Evolutionary conservation across 37 sponge, comb jelly and placozoan genomes (phyloP), one percentile per base, ranked within the genome.

Genomic region (Crambe crambe): DNA sequence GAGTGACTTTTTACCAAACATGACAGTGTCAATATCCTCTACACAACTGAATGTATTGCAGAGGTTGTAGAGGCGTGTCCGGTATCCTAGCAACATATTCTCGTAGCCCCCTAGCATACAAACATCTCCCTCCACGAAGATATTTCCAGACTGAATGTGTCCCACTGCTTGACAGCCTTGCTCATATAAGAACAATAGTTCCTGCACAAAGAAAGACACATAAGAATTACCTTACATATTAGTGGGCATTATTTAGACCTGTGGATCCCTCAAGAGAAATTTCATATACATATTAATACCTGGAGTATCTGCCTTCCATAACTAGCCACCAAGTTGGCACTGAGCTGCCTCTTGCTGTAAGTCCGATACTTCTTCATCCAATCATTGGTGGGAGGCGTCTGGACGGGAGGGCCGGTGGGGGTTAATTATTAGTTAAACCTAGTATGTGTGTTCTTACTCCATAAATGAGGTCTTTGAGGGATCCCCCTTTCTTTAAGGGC

Each of bases 111-210:
- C 58, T 31, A 89, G 30, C 60, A 56, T 56, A 39, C 90, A 90
- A 17, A 42, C 9, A 21, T 58, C 60, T 21, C 56, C 78, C 18
- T 85, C 77, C 36, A 90, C 57, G 40, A 85, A 78, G 29, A 85
- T 72, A 68, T 90, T 90, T 3, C 90, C 90, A 59, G 71, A 54
- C 51, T 90, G 90, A 26, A 90, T 26, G n/a, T 90, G 76, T 5
- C 82, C 82, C 39, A 81, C 27, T 37, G 78, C 78, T 23, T 76
- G 70, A 39, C 85, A 85, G 31, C 86, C 90, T 61, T 68, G 44
- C 12, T 37, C 30, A 67, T 85, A 77, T 32, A 90, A 73, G 37
- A 70, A 75, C 36, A 44, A 2, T 10, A 90, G 6, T 0, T 70
- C 86, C 85, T 83, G 60, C 12, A n/a, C n/a, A 22, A 74, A 59